Percentiles rank a stretch among this genome's conserved stretches.
These are phyloP conservation scores for Opisthograptis luteolata DNA, from an alignment of 2,888 invertebrate species.

Conservation along the genomic window DNA sequence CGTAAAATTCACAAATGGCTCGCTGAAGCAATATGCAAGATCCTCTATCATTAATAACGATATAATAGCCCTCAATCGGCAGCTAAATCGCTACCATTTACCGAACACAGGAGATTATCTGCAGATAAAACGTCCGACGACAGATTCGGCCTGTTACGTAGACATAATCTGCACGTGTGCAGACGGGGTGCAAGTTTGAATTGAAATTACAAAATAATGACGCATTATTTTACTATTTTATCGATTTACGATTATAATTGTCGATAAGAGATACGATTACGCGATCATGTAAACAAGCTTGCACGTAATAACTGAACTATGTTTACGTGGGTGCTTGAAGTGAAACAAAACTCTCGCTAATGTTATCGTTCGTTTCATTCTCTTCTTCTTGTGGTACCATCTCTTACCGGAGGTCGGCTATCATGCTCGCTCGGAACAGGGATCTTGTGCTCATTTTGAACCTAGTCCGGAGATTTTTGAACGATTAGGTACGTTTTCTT, in stretches of 20 bases:
- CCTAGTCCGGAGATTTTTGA: too few relatives aligned
- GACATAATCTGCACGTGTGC: constrained; percentile 2
- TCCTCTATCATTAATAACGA: constrained; percentile 60
- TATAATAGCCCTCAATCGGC: constrained; percentile 58
- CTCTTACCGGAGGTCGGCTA: too few relatives aligned
- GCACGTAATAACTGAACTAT: constrained; percentile 9
- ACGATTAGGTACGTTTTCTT: too few relatives aligned
- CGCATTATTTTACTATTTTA: constrained; percentile 14
- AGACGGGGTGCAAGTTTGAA: constrained; percentile 8
- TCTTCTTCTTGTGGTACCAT: too few relatives aligned
- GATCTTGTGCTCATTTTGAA: too few relatives aligned
- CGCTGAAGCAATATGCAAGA: constrained; percentile 54
- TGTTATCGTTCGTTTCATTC: neutral
- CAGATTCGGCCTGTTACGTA: constrained; percentile 7
- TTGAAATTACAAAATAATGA: constrained; percentile 12
- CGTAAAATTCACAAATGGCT: constrained; percentile 62
- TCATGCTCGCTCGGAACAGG: too few relatives aligned
- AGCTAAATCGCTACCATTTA: constrained; percentile 49
- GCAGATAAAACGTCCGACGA: constrained; percentile 15
- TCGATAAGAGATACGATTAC: constrained; percentile 20
- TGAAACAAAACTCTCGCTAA: constrained; percentile 2
- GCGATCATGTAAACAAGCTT: constrained; percentile 15
- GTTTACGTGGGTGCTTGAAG: constrained; percentile 5
- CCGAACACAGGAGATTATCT: constrained; percentile 20
- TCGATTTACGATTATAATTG: constrained; percentile 22